Evolutionary conservation across 2,888 invertebrate species (phyloP).

Genomic region (Erebia palarica): DNA sequence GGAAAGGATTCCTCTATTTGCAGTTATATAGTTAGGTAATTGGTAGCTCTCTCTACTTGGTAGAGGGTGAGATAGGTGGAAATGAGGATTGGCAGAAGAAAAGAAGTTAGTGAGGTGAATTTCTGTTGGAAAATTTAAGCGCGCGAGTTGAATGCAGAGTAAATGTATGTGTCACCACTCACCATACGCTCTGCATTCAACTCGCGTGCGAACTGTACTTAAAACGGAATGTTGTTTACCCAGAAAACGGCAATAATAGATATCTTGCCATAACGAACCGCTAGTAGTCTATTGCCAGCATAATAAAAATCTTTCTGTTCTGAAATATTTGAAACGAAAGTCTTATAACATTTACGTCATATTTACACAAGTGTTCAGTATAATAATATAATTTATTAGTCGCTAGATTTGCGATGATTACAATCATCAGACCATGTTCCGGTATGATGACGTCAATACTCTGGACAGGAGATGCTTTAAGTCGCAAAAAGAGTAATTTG

Average conservation of each 20-base stretch:
- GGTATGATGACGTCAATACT: constrained; percentile 27
- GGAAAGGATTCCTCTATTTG: no score
- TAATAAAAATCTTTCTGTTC: not conserved
- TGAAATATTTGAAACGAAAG: not conserved
- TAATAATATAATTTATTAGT: not conserved
- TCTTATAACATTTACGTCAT: not conserved
- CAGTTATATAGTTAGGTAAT: no score
- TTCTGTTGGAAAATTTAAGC: not conserved
- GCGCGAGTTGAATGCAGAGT: no score
- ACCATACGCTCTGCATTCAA: no score
- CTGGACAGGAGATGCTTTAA: constrained; percentile 39
- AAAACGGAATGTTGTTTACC: no score
- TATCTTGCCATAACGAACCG: no score
- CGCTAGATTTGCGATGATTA: no score
- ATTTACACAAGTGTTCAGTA: not conserved
- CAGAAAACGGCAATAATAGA: no score
- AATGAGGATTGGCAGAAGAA: not conserved
- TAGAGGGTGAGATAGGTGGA: no score
- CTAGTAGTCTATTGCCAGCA: not conserved
- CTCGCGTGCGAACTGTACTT: no score
- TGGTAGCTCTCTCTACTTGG: no score
- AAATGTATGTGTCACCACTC: no score
- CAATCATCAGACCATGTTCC: not conserved
- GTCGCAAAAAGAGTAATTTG: constrained; percentile 42
- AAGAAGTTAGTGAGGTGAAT: not conserved